Base-by-base conservation (phyloP, 2,113 vertebrate species). In the Nematolebias whitei region DNA sequence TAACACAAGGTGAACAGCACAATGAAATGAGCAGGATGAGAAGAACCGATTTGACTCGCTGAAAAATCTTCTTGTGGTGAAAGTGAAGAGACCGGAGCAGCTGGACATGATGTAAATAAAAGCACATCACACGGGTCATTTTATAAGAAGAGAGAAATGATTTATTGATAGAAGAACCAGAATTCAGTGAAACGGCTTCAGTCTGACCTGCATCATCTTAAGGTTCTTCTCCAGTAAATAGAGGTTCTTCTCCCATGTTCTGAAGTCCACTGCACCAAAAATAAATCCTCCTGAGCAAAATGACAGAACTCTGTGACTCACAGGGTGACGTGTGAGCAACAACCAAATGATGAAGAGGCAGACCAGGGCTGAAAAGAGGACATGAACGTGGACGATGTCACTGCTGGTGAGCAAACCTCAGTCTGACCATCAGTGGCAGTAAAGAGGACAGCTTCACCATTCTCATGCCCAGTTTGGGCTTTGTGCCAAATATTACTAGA, bases 301-400 rank as follows among this genome's bases (percentile, higher is more conserved):
- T 15, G 0, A 75, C 70, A 60, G 43, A 47, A 49, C 67, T 66
- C 40, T 29, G 47, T 83, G 83, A 83, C 77, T 86, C 87, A 85
- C 58, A 70, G 26, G 48, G 60, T 78, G 82, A 71, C 68, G 67
- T 55, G 74, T 80, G 78, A 85, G 71, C 71, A 12, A 60, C 64
- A 71, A 45, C n/a, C 20, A 67, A 64, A 76, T 51, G 57, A 41
- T 57, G 52, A 75, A 38, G 68, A 61, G 56, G 48, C 70, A 49
- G 45, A 56, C 32, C 11, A 12, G 22, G 26, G 54, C 19, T 59
- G 16, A 4, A 39, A 52, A 51, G 52, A 61, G 32, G 50, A 49
- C 59, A 74, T 4, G 69, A 47, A 49, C 59, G 76, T 5, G 69
- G 69, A 74, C 76, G 70, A 85, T 64, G 77, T 83, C 79, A 80